Evolutionary conservation across 2,113 vertebrate genomes (phyloP).

Genomic region (Emydocephalus ijimae): DNA sequence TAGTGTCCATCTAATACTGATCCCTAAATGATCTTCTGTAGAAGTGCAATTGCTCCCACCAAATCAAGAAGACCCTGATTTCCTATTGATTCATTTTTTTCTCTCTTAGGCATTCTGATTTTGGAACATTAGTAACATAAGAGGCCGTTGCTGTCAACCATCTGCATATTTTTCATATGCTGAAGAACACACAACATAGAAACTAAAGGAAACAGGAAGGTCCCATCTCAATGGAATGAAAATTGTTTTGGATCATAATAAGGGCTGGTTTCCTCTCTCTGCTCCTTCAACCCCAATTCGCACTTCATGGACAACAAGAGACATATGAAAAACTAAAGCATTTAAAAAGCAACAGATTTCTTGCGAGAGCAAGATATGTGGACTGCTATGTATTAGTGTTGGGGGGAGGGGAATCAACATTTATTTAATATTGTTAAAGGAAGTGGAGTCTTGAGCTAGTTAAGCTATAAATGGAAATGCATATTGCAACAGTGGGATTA

Average conservation of each 20-base stretch:
- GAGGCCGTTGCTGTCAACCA: conserved; percentile 35
- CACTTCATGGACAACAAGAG: neutral
- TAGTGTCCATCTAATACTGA: neutral
- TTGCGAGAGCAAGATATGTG: neutral
- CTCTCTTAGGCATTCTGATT: conserved; percentile 46
- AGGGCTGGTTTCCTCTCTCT: neutral
- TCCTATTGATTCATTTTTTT: conserved; percentile 8
- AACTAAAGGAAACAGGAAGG: conserved; percentile 58
- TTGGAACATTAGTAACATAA: conserved; percentile 38
- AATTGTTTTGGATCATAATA: conserved; percentile 26
- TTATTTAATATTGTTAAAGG: neutral
- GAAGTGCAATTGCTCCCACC: neutral
- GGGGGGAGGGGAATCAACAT: neutral
- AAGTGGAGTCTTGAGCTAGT: neutral
- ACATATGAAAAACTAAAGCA: neutral
- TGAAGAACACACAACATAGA: conserved; percentile 39
- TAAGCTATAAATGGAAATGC: conserved; percentile 11
- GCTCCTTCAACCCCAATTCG: neutral
- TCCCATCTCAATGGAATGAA: conserved; percentile 29
- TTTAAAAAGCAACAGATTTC: neutral
- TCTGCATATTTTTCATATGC: conserved; percentile 48
- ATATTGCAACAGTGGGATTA: neutral
- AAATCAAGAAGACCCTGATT: conserved; percentile 23
- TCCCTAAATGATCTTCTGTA: neutral
- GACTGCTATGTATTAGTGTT: neutral